Evolutionary conservation across 2,888 invertebrate genomes (phyloP).

Genomic region (Drosophila basisetae): DNA sequence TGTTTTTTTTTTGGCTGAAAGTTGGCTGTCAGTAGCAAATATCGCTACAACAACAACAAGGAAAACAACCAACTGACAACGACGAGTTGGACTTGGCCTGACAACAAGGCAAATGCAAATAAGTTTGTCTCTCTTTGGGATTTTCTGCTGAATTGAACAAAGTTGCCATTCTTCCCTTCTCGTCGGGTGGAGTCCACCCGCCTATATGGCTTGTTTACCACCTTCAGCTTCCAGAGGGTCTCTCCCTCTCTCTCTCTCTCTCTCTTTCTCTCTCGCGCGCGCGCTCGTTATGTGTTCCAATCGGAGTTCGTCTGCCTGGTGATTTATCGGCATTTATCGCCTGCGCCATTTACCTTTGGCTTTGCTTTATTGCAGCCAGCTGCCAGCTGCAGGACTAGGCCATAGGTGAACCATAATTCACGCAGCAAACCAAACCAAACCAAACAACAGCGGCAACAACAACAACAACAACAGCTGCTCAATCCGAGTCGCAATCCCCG

Average conservation of each 20-base stretch:
- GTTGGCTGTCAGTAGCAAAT: slow-evolving; percentile 68
- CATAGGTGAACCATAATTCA: slow-evolving; percentile 68
- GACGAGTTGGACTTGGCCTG: slow-evolving; percentile 37
- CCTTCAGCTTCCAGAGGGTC: slow-evolving; percentile 36
- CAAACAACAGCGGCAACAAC: slow-evolving; percentile 2
- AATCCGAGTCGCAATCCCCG: slow-evolving; percentile 2
- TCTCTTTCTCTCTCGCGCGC: background rate
- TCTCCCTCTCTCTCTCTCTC: background rate
- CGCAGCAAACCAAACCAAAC: slow-evolving; percentile 34
- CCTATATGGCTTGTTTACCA: slow-evolving; percentile 51
- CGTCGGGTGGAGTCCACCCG: slow-evolving; percentile 27
- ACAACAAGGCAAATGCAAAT: slow-evolving; percentile 71
- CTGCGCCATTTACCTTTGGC: slow-evolving; percentile 60
- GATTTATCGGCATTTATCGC: slow-evolving; percentile 70
- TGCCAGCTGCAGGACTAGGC: slow-evolving; percentile 49
- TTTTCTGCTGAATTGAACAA: slow-evolving; percentile 70
- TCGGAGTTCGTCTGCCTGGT: slow-evolving; percentile 27
- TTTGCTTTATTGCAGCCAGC: slow-evolving; percentile 22
- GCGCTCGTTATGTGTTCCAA: background rate
- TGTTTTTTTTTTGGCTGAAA: slow-evolving; percentile 17
- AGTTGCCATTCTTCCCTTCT: slow-evolving; percentile 34
- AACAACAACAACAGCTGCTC: slow-evolving; percentile 4
- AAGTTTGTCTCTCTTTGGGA: slow-evolving; percentile 56
- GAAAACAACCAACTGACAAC: slow-evolving; percentile 35
- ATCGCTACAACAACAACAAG: slow-evolving; percentile 24